Evolutionary conservation across 2,888 invertebrate species (phyloP).

Genomic region (Zygothrica quintamaculata): DNA sequence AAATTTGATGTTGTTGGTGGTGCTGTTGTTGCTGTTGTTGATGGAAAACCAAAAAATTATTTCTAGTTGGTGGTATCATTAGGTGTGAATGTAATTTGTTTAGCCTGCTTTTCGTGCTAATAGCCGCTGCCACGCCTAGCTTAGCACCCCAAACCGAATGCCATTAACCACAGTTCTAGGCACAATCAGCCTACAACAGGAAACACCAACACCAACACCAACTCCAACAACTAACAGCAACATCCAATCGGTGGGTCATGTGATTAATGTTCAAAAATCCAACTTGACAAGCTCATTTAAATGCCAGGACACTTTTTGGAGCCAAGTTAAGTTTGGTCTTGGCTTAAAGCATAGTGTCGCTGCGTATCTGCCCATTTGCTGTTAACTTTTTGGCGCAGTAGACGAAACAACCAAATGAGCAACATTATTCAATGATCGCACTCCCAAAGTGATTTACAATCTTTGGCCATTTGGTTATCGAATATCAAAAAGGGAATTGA

Average conservation of each 20-base stretch:
- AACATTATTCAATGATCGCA: conserved; percentile 15
- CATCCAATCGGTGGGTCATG: conserved; percentile 26
- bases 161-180: conserved; percentile 49
- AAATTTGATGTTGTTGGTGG: too few species aligned
- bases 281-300: conserved; percentile 80
- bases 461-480: conserved; percentile 8
- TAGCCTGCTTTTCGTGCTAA: conserved; percentile 57
- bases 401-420: conserved; percentile 5
- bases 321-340: conserved; percentile 61
- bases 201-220: conserved; percentile 6
- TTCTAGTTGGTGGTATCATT: conserved; percentile 68
- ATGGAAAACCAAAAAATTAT: conserved; percentile 46
- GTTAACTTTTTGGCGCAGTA: conserved; percentile 16
- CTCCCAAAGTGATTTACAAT: conserved; percentile 27
- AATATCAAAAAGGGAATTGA: too few species aligned
- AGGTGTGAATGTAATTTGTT: conserved; percentile 71
- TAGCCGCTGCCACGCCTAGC: conserved; percentile 44
- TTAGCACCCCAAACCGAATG: conserved; percentile 35
- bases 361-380: conserved; percentile 32
- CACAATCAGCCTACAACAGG: conserved; percentile 3
- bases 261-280: conserved; percentile 80
- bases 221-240: conserved; percentile 8
- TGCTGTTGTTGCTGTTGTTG: conserved; percentile 15
- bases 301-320: conserved; percentile 65
- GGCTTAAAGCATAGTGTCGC: conserved; percentile 47